These are phyloP conservation scores for Callocephalon fimbriatum DNA, from an alignment of 2,113 vertebrate genomes.

Conservation along the genomic window DNA sequence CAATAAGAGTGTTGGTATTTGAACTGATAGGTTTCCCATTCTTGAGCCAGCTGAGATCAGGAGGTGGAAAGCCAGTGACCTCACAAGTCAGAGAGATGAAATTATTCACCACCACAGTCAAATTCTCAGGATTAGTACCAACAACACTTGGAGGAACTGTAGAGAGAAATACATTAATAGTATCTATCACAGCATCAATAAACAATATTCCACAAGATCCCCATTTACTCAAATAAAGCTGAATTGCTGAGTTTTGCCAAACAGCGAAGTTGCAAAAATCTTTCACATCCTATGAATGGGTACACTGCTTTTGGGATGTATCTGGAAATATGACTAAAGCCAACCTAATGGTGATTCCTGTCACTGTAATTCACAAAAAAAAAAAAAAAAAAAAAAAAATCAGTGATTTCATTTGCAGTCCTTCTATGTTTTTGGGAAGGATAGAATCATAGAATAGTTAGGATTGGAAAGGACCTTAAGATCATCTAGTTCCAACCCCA, in stretches of 20 bases:
- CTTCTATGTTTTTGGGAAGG: neutral
- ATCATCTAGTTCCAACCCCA: too few relatives aligned
- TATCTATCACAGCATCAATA: neutral
- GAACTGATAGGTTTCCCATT: constrained; percentile 82
- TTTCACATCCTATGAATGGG: neutral
- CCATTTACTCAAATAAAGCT: neutral
- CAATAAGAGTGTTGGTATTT: constrained; percentile 83
- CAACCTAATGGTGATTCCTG: neutral
- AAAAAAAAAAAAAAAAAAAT: too few relatives aligned
- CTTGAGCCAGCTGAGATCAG: constrained; percentile 92
- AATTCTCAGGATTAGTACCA: constrained; percentile 84
- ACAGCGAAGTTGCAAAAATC: neutral
- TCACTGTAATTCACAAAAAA: neutral
- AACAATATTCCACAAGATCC: neutral
- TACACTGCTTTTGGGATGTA: neutral
- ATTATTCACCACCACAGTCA: constrained; percentile 92
- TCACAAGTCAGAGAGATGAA: constrained; percentile 93
- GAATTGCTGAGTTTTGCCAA: neutral
- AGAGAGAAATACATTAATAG: constrained; percentile 17
- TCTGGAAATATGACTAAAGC: neutral
- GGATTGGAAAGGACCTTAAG: too few relatives aligned
- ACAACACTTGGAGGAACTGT: constrained; percentile 89
- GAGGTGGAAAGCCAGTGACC: constrained; percentile 90
- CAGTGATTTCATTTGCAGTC: neutral
- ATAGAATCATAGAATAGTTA: too few relatives aligned